A percentile compares a stretch with the other conserved stretches of the same genome.
These are phyloP conservation scores for Hemicordylus capensis DNA, from an alignment of 2,113 vertebrate genomes.

Conservation along the genomic window DNA sequence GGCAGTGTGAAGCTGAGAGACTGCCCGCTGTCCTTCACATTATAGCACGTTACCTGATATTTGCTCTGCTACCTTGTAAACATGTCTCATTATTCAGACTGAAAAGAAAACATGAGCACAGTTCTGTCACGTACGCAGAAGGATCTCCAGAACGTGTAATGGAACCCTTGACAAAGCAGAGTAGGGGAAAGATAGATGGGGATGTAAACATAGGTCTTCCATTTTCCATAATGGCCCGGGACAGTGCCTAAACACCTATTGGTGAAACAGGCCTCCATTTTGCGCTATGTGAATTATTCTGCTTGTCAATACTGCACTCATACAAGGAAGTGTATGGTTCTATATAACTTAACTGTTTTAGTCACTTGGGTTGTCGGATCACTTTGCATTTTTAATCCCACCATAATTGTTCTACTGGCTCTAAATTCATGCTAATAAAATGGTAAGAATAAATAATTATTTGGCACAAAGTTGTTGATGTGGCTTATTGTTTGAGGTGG, in stretches of 20 bases:
- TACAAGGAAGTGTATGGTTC: neutral
- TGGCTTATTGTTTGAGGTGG: neutral
- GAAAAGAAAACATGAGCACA: too few species aligned
- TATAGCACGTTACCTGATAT: neutral
- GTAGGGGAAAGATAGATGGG: too few species aligned
- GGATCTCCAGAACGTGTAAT: too few species aligned
- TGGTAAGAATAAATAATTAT: neutral
- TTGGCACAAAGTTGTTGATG: neutral
- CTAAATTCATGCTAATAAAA: neutral
- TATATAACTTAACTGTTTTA: neutral
- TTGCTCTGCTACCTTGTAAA: neutral
- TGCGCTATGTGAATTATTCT: too few species aligned
- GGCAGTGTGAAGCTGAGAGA: neutral
- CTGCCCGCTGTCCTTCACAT: too few species aligned
- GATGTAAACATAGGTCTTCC: too few species aligned
- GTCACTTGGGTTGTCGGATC: too few species aligned
- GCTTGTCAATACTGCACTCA: neutral
- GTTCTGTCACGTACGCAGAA: neutral
- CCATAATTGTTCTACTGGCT: neutral
- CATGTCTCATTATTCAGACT: neutral
- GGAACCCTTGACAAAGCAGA: too few species aligned
- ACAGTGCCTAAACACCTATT: too few species aligned
- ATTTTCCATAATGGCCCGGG: too few species aligned
- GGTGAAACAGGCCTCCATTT: too few species aligned
- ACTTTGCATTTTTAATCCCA: too few species aligned